A percentile compares a stretch with the other conserved stretches of the same genome.
Conservation (phyloP, 2,888 invertebrate genomes). For the Luperina testacea region DNA sequence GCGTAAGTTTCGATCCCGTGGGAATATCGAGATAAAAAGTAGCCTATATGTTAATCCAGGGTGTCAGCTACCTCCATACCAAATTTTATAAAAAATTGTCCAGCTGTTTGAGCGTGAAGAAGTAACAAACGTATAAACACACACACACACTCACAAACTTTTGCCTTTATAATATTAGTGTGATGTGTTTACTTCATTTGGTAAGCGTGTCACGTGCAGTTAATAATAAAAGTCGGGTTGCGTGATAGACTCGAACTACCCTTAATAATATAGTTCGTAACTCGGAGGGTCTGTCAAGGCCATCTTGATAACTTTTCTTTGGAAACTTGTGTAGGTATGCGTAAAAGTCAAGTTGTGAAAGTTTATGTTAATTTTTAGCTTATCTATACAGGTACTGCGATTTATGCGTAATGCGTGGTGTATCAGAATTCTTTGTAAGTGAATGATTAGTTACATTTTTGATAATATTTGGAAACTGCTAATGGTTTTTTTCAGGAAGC, state of each 20-base stretch:
- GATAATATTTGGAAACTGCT: not conserved
- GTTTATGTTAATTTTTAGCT: conserved; percentile 19
- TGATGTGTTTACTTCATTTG: conserved; percentile 23
- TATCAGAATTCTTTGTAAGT: not conserved
- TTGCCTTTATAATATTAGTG: no score
- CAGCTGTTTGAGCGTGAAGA: no score
- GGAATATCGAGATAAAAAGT: no score
- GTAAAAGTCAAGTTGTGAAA: conserved; percentile 10
- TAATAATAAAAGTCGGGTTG: conserved; percentile 45
- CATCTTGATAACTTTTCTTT: conserved; percentile 29
- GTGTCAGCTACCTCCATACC: no score
- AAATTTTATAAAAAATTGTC: no score
- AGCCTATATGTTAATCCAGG: no score
- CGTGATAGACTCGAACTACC: conserved; percentile 42
- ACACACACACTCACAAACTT: no score
- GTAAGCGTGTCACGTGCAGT: conserved; percentile 42
- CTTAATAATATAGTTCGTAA: conserved; percentile 25
- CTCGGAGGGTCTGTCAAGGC: conserved; percentile 27
- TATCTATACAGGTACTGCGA: not conserved
- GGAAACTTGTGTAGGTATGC: not conserved
- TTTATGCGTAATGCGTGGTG: not conserved
- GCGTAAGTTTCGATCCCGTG: no score
- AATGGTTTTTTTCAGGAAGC: not conserved
- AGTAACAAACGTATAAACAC: no score
- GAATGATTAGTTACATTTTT: not conserved